These are phyloP conservation scores for Creontiades dilutus DNA, from an alignment of 2,888 invertebrate genomes.

Conservation along the genomic window DNA sequence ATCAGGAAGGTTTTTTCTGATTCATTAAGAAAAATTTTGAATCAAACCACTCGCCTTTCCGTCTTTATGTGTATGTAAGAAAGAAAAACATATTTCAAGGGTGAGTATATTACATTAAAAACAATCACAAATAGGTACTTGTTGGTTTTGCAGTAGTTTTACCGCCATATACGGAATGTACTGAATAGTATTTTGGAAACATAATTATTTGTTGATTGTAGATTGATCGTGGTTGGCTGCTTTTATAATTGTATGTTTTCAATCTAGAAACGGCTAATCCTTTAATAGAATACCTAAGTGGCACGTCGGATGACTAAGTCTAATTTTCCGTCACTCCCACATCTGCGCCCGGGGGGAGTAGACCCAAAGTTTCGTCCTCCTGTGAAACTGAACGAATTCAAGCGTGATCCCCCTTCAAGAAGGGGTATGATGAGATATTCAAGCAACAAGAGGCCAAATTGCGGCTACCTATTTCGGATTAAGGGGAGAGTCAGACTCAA, in stretches of 20 bases:
- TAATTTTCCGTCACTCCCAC: neutral
- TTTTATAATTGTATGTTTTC: neutral
- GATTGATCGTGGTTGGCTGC: no score
- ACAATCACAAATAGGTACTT: no score
- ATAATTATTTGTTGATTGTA: no score
- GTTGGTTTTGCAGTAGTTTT: no score
- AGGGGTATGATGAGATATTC: conserved; percentile 55
- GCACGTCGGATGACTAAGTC: neutral
- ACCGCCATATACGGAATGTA: no score
- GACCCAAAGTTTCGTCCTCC: conserved; percentile 21
- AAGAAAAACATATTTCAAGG: no score
- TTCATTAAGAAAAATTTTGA: no score
- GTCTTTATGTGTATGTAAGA: no score
- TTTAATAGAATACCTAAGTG: neutral
- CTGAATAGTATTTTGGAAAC: no score
- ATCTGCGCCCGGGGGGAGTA: neutral
- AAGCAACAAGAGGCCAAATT: conserved; percentile 58
- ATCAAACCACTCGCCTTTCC: no score
- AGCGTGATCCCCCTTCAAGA: conserved; percentile 21
- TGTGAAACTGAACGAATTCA: conserved; percentile 28
- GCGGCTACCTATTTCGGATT: conserved; percentile 64
- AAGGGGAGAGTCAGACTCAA: conserved; percentile 55
- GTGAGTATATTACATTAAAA: no score
- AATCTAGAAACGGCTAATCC: neutral
- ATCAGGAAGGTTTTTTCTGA: no score